A percentile compares a stretch with the other conserved stretches of the same genome.
These are phyloP conservation scores for Pycnomerus fuliginosus DNA, from an alignment of 2,888 invertebrate genomes.

Conservation along the genomic window DNA sequence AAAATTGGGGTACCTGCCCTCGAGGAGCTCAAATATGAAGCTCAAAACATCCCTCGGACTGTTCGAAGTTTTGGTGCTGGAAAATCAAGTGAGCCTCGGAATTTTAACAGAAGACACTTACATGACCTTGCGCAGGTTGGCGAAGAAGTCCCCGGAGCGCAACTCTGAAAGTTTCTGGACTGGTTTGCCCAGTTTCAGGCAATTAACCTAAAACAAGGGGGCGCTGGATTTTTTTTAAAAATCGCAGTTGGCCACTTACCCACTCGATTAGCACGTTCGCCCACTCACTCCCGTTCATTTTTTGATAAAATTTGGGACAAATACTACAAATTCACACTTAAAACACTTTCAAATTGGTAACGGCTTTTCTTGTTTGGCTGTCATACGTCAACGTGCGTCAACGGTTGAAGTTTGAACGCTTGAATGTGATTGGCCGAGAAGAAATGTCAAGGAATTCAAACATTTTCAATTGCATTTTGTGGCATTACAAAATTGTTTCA, in stretches of 20 bases:
- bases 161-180: constrained; percentile 37
- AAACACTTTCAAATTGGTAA: too few relatives aligned
- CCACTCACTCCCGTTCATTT: constrained; percentile 30
- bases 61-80: constrained; percentile 33
- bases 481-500: too few relatives aligned
- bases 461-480: too few relatives aligned
- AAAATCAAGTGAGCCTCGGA: constrained; percentile 9
- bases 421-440: too few relatives aligned
- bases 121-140: constrained; percentile 42
- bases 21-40: constrained; percentile 34
- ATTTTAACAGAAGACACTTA: constrained; percentile 33
- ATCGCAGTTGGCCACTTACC: constrained; percentile 33
- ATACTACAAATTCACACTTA: too few relatives aligned
- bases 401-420: too few relatives aligned
- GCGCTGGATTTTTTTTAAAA: constrained; percentile 2
- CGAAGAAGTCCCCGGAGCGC: constrained; percentile 42
- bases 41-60: constrained; percentile 32
- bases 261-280: constrained; percentile 41
- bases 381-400: too few relatives aligned
- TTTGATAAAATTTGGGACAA: too few relatives aligned
- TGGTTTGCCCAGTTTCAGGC: constrained; percentile 42
- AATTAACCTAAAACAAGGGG: constrained; percentile 41
- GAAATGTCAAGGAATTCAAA: too few relatives aligned
- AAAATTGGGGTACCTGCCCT: constrained; percentile 38
- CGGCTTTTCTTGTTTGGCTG: too few relatives aligned